Evolutionary conservation across 2,113 vertebrate genomes (phyloP).

Genomic region (Ancistrus triradiatus): DNA sequence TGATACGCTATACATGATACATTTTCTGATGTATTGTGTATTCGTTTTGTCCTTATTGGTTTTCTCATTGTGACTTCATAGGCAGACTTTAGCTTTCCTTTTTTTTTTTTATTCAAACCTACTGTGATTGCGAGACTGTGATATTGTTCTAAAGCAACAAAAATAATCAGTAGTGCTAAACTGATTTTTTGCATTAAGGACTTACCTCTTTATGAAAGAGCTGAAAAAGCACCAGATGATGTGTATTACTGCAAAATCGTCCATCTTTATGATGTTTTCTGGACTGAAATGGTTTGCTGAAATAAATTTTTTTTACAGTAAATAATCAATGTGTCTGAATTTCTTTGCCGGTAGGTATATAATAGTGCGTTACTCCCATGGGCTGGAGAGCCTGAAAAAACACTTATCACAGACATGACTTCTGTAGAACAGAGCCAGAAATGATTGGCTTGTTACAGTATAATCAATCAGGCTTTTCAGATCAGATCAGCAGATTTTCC

Average conservation of each 20-base stretch:
- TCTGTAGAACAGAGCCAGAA: too few relatives aligned
- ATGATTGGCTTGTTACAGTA: too few relatives aligned
- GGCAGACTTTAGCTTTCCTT: constrained; percentile 27
- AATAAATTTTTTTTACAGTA: constrained; percentile 53
- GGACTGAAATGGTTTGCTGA: constrained; percentile 59
- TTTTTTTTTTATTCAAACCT: constrained; percentile 16
- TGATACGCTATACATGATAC: constrained; percentile 1
- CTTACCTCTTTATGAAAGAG: constrained; percentile 33
- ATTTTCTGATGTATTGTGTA: constrained; percentile 13
- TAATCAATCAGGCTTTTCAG: constrained; percentile 51
- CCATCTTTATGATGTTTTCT: constrained; percentile 55
- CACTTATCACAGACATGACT: too few relatives aligned
- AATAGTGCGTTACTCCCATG: too few relatives aligned
- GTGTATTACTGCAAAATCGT: constrained; percentile 54
- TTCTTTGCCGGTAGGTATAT: not conserved
- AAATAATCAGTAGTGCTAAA: constrained; percentile 19
- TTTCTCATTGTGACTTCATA: constrained; percentile 30
- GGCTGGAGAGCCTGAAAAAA: too few relatives aligned
- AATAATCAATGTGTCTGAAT: constrained; percentile 15
- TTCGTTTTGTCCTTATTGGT: constrained; percentile 26
- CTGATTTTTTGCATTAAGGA: constrained; percentile 26
- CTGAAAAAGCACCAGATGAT: constrained; percentile 51
- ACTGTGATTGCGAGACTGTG: constrained; percentile 42
- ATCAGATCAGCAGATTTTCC: constrained; percentile 54
- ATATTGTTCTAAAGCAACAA: constrained; percentile 41